Conservation (phyloP, 2,888 invertebrate species). For the Eupithecia dodoneata region DNA sequence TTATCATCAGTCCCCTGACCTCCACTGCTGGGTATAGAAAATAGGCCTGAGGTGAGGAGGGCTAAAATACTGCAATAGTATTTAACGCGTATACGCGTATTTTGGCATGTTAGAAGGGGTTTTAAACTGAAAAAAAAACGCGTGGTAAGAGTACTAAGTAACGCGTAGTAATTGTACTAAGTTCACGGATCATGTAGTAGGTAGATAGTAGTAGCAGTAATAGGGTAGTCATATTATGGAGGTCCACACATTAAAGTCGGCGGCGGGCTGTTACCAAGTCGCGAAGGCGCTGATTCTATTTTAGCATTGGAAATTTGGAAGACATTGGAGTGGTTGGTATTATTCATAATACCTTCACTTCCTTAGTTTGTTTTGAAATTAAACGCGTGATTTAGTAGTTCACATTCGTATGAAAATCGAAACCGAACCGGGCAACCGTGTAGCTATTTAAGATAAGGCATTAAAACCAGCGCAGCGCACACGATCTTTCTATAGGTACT, state of each 20-base stretch:
- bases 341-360: background rate
- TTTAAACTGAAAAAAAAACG: no score
- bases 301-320: background rate
- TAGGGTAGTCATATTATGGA: no score
- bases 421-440: background rate
- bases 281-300: background rate
- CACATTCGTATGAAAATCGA: background rate
- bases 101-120: no score
- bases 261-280: no score
- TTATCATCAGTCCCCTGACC: background rate
- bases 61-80: no score
- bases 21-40: background rate
- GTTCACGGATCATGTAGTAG: no score
- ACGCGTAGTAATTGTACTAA: no score
- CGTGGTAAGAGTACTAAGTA: no score
- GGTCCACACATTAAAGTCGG: no score
- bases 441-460: conserved; percentile 10
- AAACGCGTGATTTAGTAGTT: background rate
- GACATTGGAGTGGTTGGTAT: background rate
- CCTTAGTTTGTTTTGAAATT: background rate
- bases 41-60: no score
- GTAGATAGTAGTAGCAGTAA: no score
- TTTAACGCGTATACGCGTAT: no score
- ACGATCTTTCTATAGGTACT: conserved; percentile 1
- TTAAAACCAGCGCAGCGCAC: conserved; percentile 15